Evolutionary conservation across 2,888 invertebrate genomes (phyloP).

Genomic region (Eudasyphora cyanicolor): DNA sequence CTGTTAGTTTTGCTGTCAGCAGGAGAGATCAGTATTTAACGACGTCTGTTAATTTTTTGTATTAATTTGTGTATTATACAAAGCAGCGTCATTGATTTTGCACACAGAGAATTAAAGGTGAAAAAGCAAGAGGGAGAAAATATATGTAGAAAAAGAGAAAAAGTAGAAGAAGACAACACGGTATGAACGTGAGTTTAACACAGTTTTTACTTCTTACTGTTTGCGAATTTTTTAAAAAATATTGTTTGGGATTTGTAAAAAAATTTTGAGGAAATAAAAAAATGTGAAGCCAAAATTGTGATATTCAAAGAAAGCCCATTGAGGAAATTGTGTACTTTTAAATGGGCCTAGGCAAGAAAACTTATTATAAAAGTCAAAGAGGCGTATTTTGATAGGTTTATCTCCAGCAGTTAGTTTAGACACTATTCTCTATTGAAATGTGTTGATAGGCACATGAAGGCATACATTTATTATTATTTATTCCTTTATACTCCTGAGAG

Average conservation of each 20-base stretch:
- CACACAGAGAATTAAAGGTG: background rate
- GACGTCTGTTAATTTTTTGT: slow-evolving; percentile 55
- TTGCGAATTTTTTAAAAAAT: slow-evolving; percentile 2
- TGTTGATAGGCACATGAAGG: no score
- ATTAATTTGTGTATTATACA: slow-evolving; percentile 37
- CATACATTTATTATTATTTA: no score
- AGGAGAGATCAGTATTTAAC: slow-evolving; percentile 54
- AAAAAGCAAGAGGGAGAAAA: slow-evolving; percentile 18
- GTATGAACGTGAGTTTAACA: slow-evolving; percentile 19
- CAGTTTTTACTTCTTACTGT: background rate
- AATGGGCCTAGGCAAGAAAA: no score
- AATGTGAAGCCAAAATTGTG: background rate
- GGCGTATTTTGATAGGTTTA: no score
- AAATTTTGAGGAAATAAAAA: slow-evolving; percentile 15
- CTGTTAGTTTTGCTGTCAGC: slow-evolving; percentile 53
- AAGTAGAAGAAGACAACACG: slow-evolving; percentile 22
- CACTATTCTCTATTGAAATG: no score
- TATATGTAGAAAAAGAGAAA: slow-evolving; percentile 15
- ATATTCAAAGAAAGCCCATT: slow-evolving; percentile 42
- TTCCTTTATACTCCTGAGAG: no score
- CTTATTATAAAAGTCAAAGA: no score
- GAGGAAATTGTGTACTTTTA: background rate
- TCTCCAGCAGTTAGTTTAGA: no score
- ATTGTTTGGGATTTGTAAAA: background rate
- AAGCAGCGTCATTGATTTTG: slow-evolving; percentile 40